phyloP scores from a whole-genome alignment of 2,888 invertebrate genomes.

The Lochmaea crataegi region DNA sequence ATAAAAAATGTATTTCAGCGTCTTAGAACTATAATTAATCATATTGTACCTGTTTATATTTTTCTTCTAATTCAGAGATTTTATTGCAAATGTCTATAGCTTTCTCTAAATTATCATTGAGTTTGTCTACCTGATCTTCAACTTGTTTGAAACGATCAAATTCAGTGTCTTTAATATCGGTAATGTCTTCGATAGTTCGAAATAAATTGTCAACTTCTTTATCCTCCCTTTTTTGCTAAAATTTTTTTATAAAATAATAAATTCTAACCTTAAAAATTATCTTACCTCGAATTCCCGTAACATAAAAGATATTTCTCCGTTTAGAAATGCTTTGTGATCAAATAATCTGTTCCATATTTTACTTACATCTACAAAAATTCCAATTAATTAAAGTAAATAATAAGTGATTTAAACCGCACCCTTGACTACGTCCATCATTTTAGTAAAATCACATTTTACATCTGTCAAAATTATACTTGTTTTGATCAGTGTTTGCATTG shows the following conservation, averaged over 20 bases:
- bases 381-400: constrained; percentile 21
- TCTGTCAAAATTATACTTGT: constrained; percentile 9
- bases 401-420: constrained; percentile 55
- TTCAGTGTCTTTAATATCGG: constrained; percentile 81
- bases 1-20: constrained; percentile 1
- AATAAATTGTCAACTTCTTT: constrained; percentile 84
- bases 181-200: constrained; percentile 79
- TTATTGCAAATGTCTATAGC: constrained; percentile 73
- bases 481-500: not conserved
- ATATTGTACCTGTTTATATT: constrained; percentile 60
- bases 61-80: constrained; percentile 72
- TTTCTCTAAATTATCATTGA: constrained; percentile 75
- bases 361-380: constrained; percentile 75
- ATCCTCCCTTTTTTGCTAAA: constrained; percentile 81
- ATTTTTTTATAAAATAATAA: constrained; percentile 41
- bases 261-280: constrained; percentile 47
- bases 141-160: constrained; percentile 75
- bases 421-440: constrained; percentile 60
- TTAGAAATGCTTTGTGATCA: constrained; percentile 87
- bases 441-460: constrained; percentile 27
- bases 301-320: constrained; percentile 87
- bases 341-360: constrained; percentile 88
- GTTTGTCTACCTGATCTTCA: constrained; percentile 71
- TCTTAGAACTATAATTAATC: too few species aligned
- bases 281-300: constrained; percentile 87